These are phyloP conservation scores for Brachirus orientalis DNA, from an alignment of 2,113 vertebrate species.

Conservation along the genomic window DNA sequence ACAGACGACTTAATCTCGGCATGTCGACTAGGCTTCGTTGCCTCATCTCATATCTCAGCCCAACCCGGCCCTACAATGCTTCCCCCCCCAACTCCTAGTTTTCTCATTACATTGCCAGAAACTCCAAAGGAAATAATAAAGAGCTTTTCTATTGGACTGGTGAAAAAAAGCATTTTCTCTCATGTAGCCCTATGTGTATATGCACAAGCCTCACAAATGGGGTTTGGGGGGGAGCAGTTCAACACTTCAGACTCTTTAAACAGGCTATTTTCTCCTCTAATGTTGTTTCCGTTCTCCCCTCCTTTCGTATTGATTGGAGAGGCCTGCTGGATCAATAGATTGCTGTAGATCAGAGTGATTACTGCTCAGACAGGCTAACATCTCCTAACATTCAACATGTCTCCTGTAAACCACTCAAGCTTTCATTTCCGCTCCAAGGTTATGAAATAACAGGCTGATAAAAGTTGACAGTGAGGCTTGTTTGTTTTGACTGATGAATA, in stretches of 20 bases:
- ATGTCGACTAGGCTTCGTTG: slow-evolving; percentile 64
- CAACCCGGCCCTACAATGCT: slow-evolving; percentile 55
- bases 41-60: slow-evolving; percentile 73
- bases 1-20: slow-evolving; percentile 62
- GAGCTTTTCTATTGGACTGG: slow-evolving; percentile 52
- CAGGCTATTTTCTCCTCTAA: slow-evolving; percentile 78
- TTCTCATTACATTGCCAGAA: slow-evolving; percentile 73
- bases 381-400: slow-evolving; percentile 61
- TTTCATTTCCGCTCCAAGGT: slow-evolving; percentile 63
- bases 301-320: slow-evolving; percentile 78
- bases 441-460: slow-evolving; percentile 74
- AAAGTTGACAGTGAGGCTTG: slow-evolving; percentile 68
- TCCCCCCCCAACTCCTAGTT: slow-evolving; percentile 49
- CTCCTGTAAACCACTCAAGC: slow-evolving; percentile 54
- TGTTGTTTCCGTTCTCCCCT: slow-evolving; percentile 75
- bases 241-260: slow-evolving; percentile 63
- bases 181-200: slow-evolving; percentile 41
- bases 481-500: slow-evolving; percentile 79
- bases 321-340: slow-evolving; percentile 76
- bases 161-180: slow-evolving; percentile 64
- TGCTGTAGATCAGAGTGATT: slow-evolving; percentile 78
- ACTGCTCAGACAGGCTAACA: slow-evolving; percentile 53
- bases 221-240: no score
- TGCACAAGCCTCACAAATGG: slow-evolving; percentile 42
- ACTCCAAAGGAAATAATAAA: slow-evolving; percentile 69